phyloP scores from a whole-genome alignment of 2,113 vertebrate genomes.

The Lophura nycthemera region DNA sequence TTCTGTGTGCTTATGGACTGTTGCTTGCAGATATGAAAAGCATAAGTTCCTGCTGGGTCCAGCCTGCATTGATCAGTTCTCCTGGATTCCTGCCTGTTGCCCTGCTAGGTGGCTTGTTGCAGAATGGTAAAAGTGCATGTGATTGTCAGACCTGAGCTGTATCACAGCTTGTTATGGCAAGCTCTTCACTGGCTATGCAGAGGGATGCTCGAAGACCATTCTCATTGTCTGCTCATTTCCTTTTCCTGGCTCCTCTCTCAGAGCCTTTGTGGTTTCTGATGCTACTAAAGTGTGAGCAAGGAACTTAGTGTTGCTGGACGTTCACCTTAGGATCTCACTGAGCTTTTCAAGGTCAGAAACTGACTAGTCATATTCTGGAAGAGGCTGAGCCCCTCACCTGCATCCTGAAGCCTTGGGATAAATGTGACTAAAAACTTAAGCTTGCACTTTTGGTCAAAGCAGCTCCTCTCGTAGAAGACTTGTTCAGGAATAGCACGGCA shows the following conservation, averaged over 20 bases:
- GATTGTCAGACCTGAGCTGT: background rate
- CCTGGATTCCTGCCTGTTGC: background rate
- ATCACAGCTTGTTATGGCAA: background rate
- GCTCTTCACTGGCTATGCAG: background rate
- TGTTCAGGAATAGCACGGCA: background rate
- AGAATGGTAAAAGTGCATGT: background rate
- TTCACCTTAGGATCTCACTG: background rate
- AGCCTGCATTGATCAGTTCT: background rate
- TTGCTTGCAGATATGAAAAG: background rate
- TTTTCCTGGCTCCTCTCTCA: background rate
- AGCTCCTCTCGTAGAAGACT: background rate
- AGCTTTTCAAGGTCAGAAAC: background rate
- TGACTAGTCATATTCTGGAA: background rate
- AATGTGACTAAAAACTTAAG: background rate
- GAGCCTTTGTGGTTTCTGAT: background rate
- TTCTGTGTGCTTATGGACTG: background rate
- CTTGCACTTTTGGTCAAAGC: background rate
- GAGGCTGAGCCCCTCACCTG: background rate
- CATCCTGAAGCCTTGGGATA: background rate
- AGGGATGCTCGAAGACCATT: background rate
- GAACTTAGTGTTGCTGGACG: background rate
- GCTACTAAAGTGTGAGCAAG: background rate
- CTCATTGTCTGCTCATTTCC: background rate
- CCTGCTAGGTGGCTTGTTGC: background rate
- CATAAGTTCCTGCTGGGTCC: background rate